These are phyloP conservation scores for Amblyraja radiata DNA, from an alignment of 2,797 vertebrate genomes.

Conservation along the genomic window DNA sequence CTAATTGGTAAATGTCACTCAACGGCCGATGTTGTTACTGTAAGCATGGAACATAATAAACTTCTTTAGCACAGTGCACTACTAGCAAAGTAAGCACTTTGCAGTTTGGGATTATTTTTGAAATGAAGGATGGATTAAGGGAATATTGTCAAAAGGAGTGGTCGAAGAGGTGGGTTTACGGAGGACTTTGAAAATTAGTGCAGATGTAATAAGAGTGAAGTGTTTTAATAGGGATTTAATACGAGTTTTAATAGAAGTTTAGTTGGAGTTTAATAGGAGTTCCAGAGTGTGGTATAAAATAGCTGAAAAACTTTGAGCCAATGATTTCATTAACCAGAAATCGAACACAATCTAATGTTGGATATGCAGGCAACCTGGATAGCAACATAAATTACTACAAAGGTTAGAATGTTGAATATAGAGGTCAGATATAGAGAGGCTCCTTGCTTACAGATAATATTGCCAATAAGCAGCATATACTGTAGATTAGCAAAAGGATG, in stretches of 20 bases:
- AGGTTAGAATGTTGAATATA: background rate
- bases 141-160: too few species aligned
- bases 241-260: background rate
- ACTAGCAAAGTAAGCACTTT: background rate
- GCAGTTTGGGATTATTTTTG: background rate
- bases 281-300: background rate
- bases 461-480: background rate
- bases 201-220: background rate
- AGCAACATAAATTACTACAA: background rate
- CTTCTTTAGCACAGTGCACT: background rate
- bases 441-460: background rate
- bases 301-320: background rate
- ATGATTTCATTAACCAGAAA: too few species aligned
- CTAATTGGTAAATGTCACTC: background rate
- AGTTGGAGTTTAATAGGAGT: background rate
- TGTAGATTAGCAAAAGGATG: background rate
- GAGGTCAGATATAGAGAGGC: background rate
- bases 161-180: background rate
- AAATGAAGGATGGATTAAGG: background rate
- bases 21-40: background rate
- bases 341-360: background rate
- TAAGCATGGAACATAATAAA: background rate
- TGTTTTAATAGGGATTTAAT: background rate
- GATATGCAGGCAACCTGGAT: background rate
- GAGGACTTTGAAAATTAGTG: background rate